Percentiles rank a stretch among this genome's conserved stretches.
phyloP scores from a whole-genome alignment of 2,888 invertebrate genomes.

The Perdita meconis region DNA sequence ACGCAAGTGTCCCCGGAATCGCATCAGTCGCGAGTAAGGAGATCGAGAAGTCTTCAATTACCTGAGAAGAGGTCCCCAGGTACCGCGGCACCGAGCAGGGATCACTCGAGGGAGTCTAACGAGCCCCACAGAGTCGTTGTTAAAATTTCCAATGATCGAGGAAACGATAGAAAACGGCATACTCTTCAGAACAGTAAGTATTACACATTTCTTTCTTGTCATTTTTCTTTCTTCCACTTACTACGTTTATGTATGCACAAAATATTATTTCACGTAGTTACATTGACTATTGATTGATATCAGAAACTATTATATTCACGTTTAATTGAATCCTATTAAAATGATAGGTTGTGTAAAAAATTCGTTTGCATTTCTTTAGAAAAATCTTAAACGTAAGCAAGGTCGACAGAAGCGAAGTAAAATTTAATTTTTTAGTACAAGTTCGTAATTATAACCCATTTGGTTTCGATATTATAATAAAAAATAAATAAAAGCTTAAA shows the following conservation, averaged over 20 bases:
- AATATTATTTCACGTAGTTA: too few species aligned
- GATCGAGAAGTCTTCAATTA: conserved; percentile 87
- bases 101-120: conserved; percentile 82
- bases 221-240: background rate
- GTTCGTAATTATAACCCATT: too few species aligned
- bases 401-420: too few species aligned
- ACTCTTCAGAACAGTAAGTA: conserved; percentile 79
- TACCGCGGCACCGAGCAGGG: conserved; percentile 75
- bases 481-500: too few species aligned
- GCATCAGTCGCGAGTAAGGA: conserved; percentile 83
- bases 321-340: too few species aligned
- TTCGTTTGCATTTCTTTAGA: too few species aligned
- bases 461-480: too few species aligned
- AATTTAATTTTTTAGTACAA: too few species aligned
- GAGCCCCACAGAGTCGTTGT: conserved; percentile 82
- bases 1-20: conserved; percentile 78
- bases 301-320: too few species aligned
- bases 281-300: too few species aligned
- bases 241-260: background rate
- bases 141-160: conserved; percentile 81
- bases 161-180: conserved; percentile 77
- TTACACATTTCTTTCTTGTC: background rate
- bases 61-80: conserved; percentile 86
- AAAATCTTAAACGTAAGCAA: too few species aligned
- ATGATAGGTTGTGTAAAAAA: too few species aligned